These are phyloP conservation scores for Jaculus jaculus DNA, from an alignment of 2,113 vertebrate species.

Conservation along the genomic window DNA sequence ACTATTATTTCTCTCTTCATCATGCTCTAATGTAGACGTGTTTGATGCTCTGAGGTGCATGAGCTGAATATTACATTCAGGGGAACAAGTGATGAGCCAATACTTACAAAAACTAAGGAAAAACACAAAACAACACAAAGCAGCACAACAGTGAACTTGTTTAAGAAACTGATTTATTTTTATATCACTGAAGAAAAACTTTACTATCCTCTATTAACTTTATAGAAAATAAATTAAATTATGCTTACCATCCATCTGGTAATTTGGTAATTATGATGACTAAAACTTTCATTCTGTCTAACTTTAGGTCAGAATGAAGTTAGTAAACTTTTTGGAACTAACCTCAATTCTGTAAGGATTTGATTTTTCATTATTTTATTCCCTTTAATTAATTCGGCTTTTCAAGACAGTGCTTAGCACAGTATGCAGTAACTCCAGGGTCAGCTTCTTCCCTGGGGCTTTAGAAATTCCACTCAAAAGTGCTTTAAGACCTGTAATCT, in stretches of 20 bases:
- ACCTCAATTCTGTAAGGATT: neutral
- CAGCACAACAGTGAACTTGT: neutral
- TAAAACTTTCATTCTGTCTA: neutral
- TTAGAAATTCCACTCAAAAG: neutral
- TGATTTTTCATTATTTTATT: conserved; percentile 54
- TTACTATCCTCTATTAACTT: neutral
- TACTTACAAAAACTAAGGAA: neutral
- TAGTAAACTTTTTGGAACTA: conserved; percentile 39
- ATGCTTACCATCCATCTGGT: neutral
- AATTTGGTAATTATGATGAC: no score
- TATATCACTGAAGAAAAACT: neutral
- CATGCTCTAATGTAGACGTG: neutral
- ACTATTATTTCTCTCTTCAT: conserved; percentile 10
- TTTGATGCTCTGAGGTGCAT: neutral
- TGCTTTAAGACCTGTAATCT: neutral
- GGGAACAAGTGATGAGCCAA: neutral
- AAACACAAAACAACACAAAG: neutral
- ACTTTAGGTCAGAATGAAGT: conserved; percentile 24
- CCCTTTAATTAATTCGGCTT: conserved; percentile 50
- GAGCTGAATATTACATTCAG: neutral
- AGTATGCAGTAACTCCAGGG: conserved; percentile 6
- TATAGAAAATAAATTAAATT: neutral
- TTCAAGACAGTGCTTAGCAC: neutral
- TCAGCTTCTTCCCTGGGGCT: neutral
- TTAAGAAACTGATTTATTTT: conserved; percentile 6